Conservation (phyloP, 1,140 invertebrate genomes). For the Hylaeus anthracinus region DNA sequence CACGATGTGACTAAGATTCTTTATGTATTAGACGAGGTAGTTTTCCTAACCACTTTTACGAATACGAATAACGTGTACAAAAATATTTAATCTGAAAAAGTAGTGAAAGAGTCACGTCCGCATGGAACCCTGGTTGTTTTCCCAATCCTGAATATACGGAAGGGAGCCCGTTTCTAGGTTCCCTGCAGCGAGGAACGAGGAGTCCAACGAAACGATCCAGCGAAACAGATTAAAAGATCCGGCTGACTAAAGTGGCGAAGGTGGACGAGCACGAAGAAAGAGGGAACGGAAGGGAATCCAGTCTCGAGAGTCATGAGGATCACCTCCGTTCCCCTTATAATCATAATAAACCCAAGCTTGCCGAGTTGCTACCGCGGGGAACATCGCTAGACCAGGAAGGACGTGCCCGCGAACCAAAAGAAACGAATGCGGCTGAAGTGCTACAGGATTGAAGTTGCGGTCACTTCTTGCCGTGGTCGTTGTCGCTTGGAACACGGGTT, state of each 20-base stretch:
- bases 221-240: slow-evolving; percentile 7
- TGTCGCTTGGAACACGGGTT: slow-evolving; percentile 46
- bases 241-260: not conserved
- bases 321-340: slow-evolving; percentile 63
- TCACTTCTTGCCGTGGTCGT: slow-evolving; percentile 41
- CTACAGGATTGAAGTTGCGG: slow-evolving; percentile 33
- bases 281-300: slow-evolving; percentile 37
- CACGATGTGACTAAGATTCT: no score
- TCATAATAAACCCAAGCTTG: slow-evolving; percentile 65
- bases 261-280: not conserved
- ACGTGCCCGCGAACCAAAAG: slow-evolving; percentile 44
- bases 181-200: not conserved
- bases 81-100: no score
- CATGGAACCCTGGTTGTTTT: no score
- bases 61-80: no score
- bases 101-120: no score
- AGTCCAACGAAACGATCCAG: slow-evolving; percentile 1
- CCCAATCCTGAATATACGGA: no score
- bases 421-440: slow-evolving; percentile 35
- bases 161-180: no score
- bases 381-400: slow-evolving; percentile 50
- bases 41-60: no score
- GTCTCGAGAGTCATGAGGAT: slow-evolving; percentile 59
- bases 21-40: no score
- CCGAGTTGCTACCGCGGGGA: slow-evolving; percentile 56